Conservation (phyloP, 2,113 vertebrate genomes). For the Melanerpes aurifrons region DNA sequence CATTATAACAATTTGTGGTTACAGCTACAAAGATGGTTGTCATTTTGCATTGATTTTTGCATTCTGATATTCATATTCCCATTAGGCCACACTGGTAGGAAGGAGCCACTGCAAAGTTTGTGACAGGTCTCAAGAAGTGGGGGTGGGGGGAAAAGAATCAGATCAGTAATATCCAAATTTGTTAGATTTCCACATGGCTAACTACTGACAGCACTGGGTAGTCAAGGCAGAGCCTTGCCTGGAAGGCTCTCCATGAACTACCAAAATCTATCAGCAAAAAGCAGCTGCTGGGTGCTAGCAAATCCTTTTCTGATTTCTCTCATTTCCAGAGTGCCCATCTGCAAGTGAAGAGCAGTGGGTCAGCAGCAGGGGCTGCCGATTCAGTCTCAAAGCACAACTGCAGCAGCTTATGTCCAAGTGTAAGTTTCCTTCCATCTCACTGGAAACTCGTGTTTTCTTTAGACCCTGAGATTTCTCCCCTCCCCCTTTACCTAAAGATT, state of each 20-base stretch:
- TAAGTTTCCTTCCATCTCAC: neutral
- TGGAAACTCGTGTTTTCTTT: slow-evolving; percentile 23
- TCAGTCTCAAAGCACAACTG: neutral
- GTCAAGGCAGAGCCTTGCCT: neutral
- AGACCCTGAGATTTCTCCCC: slow-evolving; percentile 47
- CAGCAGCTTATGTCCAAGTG: slow-evolving; percentile 17
- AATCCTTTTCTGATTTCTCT: neutral
- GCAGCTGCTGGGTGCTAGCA: neutral
- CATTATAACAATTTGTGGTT: slow-evolving; percentile 74
- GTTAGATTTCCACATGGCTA: neutral
- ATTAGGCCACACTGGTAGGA: slow-evolving; percentile 59
- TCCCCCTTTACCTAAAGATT: neutral
- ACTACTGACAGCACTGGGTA: neutral
- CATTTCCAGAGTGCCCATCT: neutral
- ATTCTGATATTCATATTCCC: slow-evolving; percentile 63
- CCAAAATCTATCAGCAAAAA: neutral
- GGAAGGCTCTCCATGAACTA: neutral
- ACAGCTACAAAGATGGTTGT: slow-evolving; percentile 65
- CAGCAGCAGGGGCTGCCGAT: neutral
- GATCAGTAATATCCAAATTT: neutral
- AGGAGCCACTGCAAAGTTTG: slow-evolving; percentile 39
- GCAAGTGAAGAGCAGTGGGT: neutral
- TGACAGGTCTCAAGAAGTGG: neutral
- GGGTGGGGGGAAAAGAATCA: neutral
- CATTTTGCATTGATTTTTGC: slow-evolving; percentile 80